phyloP scores from a whole-genome alignment of 2,797 vertebrate genomes.

The Gallinago nigripennis region DNA sequence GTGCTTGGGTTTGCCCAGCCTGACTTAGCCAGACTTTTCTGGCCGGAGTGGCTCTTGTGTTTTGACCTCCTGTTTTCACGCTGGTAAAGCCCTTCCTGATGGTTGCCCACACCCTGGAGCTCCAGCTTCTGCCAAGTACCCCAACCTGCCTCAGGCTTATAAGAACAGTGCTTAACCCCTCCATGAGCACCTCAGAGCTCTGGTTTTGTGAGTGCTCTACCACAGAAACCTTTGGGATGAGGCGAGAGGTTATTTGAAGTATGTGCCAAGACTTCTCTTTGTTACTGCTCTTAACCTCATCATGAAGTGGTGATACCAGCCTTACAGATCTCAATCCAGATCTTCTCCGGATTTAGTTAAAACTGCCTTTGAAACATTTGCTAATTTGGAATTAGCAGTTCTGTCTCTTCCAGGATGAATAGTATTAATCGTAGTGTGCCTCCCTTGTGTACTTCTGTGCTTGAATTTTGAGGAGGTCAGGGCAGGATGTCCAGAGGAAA shows the following conservation, averaged over 20 bases:
- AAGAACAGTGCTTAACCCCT: neutral
- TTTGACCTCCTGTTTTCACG: neutral
- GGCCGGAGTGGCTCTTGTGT: neutral
- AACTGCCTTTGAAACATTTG: neutral
- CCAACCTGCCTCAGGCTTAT: accelerated
- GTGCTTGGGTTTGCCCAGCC: neutral
- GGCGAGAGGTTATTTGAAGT: neutral
- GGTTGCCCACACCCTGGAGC: neutral
- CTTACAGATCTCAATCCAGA: neutral
- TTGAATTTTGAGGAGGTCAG: neutral
- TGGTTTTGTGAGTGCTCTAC: neutral
- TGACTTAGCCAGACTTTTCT: neutral
- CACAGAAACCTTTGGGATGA: neutral
- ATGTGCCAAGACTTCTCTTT: neutral
- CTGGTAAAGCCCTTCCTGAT: neutral
- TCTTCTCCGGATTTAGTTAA: neutral
- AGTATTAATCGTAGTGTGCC: accelerated
- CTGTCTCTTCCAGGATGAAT: neutral
- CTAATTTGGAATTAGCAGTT: neutral
- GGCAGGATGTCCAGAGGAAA: neutral
- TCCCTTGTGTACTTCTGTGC: neutral
- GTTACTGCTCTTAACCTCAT: neutral
- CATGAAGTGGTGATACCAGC: neutral
- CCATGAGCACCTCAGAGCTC: neutral
- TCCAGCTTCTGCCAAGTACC: neutral